These are phyloP conservation scores for Phortica magna DNA, from an alignment of 2,888 invertebrate genomes.

Conservation along the genomic window DNA sequence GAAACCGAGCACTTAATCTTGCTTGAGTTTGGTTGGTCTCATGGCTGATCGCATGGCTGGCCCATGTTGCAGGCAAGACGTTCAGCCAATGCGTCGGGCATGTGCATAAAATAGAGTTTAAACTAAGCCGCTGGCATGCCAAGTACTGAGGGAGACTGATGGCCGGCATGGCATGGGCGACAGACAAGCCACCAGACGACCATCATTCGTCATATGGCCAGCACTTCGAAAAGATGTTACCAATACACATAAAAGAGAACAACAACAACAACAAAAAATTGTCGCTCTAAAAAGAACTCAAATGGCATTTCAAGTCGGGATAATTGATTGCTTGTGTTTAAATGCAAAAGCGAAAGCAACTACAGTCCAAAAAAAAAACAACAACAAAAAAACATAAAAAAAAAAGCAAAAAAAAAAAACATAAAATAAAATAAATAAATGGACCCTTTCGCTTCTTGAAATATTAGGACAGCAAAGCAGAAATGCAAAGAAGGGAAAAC, in stretches of 20 bases:
- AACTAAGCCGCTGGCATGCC: too few species aligned
- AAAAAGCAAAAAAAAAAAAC: neutral
- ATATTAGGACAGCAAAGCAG: neutral
- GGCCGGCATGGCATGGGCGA: neutral
- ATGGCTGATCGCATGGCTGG: neutral
- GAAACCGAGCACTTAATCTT: conserved; percentile 32
- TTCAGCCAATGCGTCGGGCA: neutral
- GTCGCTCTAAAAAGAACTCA: neutral
- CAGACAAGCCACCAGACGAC: neutral
- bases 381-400: too few species aligned
- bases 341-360: conserved; percentile 4
- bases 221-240: neutral
- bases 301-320: conserved; percentile 26
- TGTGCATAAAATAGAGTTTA: neutral
- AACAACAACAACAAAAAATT: neutral
- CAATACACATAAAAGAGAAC: conserved; percentile 10
- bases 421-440: neutral
- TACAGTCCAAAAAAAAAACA: conserved; percentile 11
- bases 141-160: neutral
- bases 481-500: too few species aligned
- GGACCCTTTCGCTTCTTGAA: conserved; percentile 15
- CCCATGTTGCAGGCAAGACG: neutral
- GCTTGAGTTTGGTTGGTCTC: neutral
- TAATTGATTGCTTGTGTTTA: conserved; percentile 24
- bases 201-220: conserved; percentile 19